A percentile compares a stretch with the other conserved stretches of the same genome.
Evolutionary conservation across 64 coral and sea anemone species (phyloP).

Genomic region (Stichodactyla mertensii): DNA sequence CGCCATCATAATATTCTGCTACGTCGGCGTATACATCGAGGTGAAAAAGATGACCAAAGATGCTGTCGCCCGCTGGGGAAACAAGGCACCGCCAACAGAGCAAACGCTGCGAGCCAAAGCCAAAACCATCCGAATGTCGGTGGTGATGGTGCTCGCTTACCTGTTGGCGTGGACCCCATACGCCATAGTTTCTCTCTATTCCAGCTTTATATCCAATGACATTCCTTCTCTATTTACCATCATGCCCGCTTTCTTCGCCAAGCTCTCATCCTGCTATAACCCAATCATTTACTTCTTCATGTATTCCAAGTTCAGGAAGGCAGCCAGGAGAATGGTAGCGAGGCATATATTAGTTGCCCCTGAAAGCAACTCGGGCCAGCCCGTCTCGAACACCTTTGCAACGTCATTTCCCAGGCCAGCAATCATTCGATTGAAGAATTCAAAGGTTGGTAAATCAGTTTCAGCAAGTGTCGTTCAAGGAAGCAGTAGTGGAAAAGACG

Average conservation of each 20-base stretch:
- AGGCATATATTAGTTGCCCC: background rate
- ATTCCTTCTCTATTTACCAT: background rate
- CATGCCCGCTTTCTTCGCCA: conserved; percentile 51
- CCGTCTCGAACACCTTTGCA: background rate
- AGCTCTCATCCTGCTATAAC: conserved; percentile 53
- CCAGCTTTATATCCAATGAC: conserved; percentile 28
- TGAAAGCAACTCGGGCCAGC: background rate
- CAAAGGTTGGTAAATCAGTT: too few species aligned
- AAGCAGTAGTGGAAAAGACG: too few species aligned
- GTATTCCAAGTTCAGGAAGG: conserved; percentile 35
- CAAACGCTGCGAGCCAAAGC: conserved; percentile 44
- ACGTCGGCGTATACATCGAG: conserved; percentile 26
- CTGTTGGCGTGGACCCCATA: conserved; percentile 67
- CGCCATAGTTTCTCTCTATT: conserved; percentile 49
- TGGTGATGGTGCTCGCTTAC: conserved; percentile 49
- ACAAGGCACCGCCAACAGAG: conserved; percentile 27
- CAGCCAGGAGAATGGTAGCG: background rate
- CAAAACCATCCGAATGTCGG: conserved; percentile 35
- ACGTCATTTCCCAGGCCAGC: background rate
- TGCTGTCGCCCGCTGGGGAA: conserved; percentile 40
- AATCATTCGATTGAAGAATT: too few species aligned
- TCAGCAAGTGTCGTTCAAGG: too few species aligned
- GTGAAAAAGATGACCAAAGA: conserved; percentile 52
- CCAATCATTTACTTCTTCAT: conserved; percentile 73
- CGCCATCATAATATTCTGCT: conserved; percentile 18